Base-by-base conservation (phyloP, 2,797 vertebrate species). In the Coccyzus lansbergi region DNA sequence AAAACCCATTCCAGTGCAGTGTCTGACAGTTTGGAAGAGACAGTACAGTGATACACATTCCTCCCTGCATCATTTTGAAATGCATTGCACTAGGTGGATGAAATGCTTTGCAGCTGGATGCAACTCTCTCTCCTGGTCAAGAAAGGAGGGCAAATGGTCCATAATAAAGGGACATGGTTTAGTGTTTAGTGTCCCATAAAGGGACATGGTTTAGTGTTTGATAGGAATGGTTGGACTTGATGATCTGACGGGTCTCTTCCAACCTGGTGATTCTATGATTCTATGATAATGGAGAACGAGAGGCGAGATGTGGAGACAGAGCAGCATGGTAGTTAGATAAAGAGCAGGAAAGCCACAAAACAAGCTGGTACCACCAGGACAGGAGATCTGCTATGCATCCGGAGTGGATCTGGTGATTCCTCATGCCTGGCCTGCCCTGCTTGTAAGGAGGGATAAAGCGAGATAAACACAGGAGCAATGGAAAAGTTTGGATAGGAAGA, bases 31-130 rank as follows among this genome's bases (percentile, higher is more conserved):
- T 13, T 3, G 34, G 62, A 58, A 33, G 69, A 34, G 49, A 16
- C 21, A 6, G 26, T 4, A 10, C 1, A 1, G 64, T 5, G 31
- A 44, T 6, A 7, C 0, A 10, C 24, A 7, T 56, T 74, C 28
- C 25, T 9, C 59, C 68, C 86, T 68, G 59, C 21, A 1, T n/a
- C 7, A 49, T 4, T 71, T 12, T 10, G 60, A 44, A 53, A 33
- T 7, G 79, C n/a, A 5, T 26, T 33, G 15, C 2, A 1, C 38
- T 5, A 10, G 40, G 42, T 58, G 71, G 17, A 34, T 3, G 64
- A 44, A 55, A 9, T 10, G 60, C 18, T 46, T 21, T 38, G 15
- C 36, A 72, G 77, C 52, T 65, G 36, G 17, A 21, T 48, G 34
- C 31, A 44, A 3, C 53, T 58, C 29, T 38, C 29, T 40, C 10